A percentile compares a stretch with the other conserved stretches of the same genome.
Evolutionary conservation across 2,113 vertebrate genomes (phyloP).

Genomic region (Accipiter virgatus): DNA sequence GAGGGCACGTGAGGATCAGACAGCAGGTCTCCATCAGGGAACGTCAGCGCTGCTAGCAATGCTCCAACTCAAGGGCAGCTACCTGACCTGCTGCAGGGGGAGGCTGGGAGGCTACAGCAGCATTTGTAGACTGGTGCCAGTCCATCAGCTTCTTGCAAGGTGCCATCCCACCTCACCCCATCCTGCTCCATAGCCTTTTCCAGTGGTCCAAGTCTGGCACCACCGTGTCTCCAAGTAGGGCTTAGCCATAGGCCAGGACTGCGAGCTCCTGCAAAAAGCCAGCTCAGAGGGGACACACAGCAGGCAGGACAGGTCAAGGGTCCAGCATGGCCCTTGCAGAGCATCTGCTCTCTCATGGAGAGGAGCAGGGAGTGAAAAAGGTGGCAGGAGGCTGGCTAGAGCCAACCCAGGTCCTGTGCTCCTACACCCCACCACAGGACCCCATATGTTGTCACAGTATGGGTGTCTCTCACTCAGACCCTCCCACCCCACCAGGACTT

Average conservation of each 20-base stretch:
- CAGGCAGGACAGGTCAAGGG: not conserved
- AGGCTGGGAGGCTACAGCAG: not conserved
- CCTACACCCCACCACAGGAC: not conserved
- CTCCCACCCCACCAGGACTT: conserved; percentile 54
- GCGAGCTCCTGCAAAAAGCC: not conserved
- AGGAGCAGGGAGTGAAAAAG: not conserved
- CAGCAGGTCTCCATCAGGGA: conserved; percentile 33
- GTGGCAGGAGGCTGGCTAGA: not conserved
- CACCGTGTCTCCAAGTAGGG: not conserved
- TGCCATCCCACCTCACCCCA: not conserved
- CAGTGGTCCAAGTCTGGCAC: not conserved
- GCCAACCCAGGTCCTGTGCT: not conserved
- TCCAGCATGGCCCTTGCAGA: not conserved
- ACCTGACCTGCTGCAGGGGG: not conserved
- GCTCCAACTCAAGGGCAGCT: not conserved
- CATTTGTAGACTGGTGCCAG: not conserved
- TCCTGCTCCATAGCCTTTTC: not conserved
- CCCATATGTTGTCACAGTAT: fast-evolving
- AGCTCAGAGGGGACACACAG: not conserved
- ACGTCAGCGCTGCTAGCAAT: not conserved
- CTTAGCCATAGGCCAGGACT: not conserved
- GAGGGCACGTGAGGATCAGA: not conserved
- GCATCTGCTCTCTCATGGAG: not conserved
- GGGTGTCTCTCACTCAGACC: not conserved
- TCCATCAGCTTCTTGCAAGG: not conserved